Percentiles rank a stretch among this genome's conserved stretches.
phyloP scores from a whole-genome alignment of 2,113 vertebrate genomes.

The Microcebus tavaratra region DNA sequence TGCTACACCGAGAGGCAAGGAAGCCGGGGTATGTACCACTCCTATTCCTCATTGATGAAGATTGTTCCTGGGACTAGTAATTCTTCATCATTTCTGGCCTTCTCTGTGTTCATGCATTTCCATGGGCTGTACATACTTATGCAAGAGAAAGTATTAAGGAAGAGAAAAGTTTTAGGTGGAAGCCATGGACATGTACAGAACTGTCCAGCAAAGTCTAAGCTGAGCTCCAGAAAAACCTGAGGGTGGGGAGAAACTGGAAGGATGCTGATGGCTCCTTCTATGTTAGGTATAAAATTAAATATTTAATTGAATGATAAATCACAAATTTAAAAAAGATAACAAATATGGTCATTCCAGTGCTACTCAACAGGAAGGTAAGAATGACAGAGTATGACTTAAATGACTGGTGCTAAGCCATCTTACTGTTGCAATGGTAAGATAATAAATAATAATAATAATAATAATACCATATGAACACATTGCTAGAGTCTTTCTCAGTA shows the following conservation, averaged over 20 bases:
- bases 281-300: neutral
- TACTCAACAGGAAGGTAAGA: neutral
- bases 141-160: neutral
- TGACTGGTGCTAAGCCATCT: neutral
- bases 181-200: too few relatives aligned
- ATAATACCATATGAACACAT: neutral
- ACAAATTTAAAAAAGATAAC: neutral
- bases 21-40: accelerated
- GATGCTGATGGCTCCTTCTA: neutral
- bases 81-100: neutral
- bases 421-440: neutral
- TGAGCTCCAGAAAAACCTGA: neutral
- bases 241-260: neutral
- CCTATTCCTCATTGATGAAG: accelerated
- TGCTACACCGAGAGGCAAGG: accelerated
- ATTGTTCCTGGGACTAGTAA: accelerated
- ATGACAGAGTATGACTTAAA: neutral
- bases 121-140: accelerated
- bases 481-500: neutral
- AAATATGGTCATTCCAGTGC: neutral
- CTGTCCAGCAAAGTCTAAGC: neutral
- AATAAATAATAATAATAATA: neutral
- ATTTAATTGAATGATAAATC: neutral
- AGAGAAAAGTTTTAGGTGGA: neutral
- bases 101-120: neutral